Evolutionary conservation across 2,888 invertebrate species (phyloP).

Genomic region (Cotesia congregata): DNA sequence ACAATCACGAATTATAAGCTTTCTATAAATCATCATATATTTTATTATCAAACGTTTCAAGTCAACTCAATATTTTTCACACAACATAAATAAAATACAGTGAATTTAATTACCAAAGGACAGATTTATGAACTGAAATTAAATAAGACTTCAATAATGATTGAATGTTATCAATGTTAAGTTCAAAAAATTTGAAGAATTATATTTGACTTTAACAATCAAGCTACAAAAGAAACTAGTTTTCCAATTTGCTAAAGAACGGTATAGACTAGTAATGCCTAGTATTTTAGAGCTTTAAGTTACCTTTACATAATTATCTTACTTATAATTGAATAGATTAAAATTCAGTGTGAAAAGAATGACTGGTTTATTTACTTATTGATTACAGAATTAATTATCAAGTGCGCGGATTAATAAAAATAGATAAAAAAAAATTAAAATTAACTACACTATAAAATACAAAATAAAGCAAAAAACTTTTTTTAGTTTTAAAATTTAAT

Average conservation of each 20-base stretch:
- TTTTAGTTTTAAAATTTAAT: too few species aligned
- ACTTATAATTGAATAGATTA: too few species aligned
- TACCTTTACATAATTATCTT: neutral
- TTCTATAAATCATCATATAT: neutral
- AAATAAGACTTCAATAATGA: neutral
- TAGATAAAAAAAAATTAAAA: too few species aligned
- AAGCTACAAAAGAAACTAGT: neutral
- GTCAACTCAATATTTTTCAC: neutral
- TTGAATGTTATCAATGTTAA: too few species aligned
- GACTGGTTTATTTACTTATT: too few species aligned
- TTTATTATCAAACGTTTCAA: neutral
- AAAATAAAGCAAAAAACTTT: too few species aligned
- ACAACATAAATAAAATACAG: neutral
- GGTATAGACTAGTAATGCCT: neutral
- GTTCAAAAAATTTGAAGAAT: too few species aligned
- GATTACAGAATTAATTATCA: too few species aligned
- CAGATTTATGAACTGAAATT: neutral
- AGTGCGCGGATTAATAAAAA: too few species aligned
- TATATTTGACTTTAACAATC: neutral
- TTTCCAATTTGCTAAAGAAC: neutral
- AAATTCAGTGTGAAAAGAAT: too few species aligned
- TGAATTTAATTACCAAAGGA: neutral
- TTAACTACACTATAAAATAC: too few species aligned
- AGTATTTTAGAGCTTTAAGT: neutral
- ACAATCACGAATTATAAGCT: neutral